phyloP scores from a whole-genome alignment of 2,888 invertebrate genomes.

The Ramazzottius varieornatus region DNA sequence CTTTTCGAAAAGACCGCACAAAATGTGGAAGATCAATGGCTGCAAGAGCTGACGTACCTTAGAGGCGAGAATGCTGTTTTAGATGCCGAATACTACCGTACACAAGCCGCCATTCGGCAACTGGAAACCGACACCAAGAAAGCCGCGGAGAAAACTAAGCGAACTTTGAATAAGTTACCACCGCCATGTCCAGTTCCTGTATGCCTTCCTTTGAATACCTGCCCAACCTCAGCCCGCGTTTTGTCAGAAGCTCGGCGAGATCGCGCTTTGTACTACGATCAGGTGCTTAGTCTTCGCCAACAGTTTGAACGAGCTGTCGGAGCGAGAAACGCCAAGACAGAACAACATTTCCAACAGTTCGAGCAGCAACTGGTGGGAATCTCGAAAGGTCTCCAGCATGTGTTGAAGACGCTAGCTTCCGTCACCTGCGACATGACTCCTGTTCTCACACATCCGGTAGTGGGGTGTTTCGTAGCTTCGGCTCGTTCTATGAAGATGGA shows the following conservation, averaged over 20 bases:
- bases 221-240: background rate
- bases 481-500: background rate
- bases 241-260: background rate
- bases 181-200: no score
- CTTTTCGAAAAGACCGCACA: background rate
- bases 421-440: background rate
- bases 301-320: background rate
- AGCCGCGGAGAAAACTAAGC: background rate
- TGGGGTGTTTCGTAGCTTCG: background rate
- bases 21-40: background rate
- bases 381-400: background rate
- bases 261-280: background rate
- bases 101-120: background rate
- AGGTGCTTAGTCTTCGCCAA: background rate
- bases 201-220: background rate
- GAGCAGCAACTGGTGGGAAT: background rate
- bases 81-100: conserved; percentile 1
- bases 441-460: background rate
- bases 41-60: background rate
- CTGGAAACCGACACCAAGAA: background rate
- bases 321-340: background rate
- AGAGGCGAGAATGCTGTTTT: background rate
- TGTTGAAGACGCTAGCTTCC: no score
- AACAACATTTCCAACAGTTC: background rate
- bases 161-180: background rate